Percentiles rank a stretch among this genome's conserved stretches.
Evolutionary conservation across 37 sponge, comb jelly and placozoan species (phyloP).

Genomic region (Bolinopsis microptera): DNA sequence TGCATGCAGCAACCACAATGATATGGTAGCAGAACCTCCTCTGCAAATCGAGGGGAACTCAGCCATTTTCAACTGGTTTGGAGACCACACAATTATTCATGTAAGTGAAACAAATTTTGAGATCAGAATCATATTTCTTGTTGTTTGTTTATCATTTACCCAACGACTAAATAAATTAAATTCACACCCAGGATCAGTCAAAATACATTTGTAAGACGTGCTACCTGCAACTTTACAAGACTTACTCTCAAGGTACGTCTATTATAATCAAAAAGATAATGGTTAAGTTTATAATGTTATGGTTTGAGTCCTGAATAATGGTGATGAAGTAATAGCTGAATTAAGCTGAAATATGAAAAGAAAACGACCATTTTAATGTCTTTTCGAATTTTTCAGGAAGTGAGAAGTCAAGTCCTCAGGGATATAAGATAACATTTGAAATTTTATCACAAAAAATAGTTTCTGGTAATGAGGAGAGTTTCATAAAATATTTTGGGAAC

Average conservation of each 20-base stretch:
- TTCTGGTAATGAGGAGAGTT: background rate
- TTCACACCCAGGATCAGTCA: background rate
- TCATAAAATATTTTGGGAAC: background rate
- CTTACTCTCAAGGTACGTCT: background rate
- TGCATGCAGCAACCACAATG: background rate
- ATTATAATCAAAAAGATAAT: background rate
- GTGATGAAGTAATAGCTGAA: background rate
- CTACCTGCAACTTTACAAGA: background rate
- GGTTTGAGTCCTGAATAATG: background rate
- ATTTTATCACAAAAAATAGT: background rate
- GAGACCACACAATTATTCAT: background rate
- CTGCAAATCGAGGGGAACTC: background rate
- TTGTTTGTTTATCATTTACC: background rate
- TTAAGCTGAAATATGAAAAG: too few species aligned
- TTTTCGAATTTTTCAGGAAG: background rate
- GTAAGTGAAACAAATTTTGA: too few species aligned
- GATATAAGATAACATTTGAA: background rate
- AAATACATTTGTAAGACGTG: background rate
- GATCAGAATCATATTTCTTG: too few species aligned
- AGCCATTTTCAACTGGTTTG: background rate
- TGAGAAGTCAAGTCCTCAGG: background rate
- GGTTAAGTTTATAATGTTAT: too few species aligned
- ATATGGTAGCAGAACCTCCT: background rate
- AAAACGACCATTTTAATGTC: background rate
- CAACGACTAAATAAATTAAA: background rate